phyloP scores from a whole-genome alignment of 2,113 vertebrate genomes.

The Oryzias woworae region DNA sequence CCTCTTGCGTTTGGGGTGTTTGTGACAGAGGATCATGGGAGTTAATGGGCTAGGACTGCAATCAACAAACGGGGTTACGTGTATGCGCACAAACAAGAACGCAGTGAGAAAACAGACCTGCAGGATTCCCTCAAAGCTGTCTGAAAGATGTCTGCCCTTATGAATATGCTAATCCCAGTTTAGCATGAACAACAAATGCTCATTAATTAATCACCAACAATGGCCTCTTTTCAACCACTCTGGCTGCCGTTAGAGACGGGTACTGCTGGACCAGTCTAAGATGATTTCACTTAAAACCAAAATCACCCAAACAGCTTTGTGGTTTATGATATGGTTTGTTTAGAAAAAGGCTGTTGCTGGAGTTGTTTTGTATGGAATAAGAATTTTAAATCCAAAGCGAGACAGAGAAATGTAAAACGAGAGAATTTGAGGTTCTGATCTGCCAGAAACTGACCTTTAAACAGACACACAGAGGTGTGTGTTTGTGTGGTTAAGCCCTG shows the following conservation, averaged over 20 bases:
- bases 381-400: neutral
- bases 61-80: slow-evolving; percentile 77
- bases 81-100: slow-evolving; percentile 72
- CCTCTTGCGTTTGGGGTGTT: slow-evolving; percentile 37
- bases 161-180: slow-evolving; percentile 83
- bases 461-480: slow-evolving; percentile 36
- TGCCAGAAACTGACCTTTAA: slow-evolving; percentile 19
- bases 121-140: slow-evolving; percentile 76
- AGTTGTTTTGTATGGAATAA: neutral
- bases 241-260: slow-evolving; percentile 46
- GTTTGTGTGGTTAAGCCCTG: slow-evolving; percentile 33
- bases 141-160: slow-evolving; percentile 78
- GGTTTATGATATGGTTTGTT: neutral
- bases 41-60: slow-evolving; percentile 68
- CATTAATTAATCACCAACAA: slow-evolving; percentile 80
- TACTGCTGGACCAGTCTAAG: slow-evolving; percentile 18
- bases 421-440: neutral
- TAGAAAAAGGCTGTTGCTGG: neutral
- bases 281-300: slow-evolving; percentile 19
- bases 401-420: neutral
- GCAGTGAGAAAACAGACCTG: slow-evolving; percentile 72
- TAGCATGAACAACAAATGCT: slow-evolving; percentile 69
- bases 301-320: slow-evolving; percentile 13
- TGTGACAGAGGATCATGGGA: slow-evolving; percentile 66
- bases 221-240: slow-evolving; percentile 70